Conservation (phyloP, 2,797 vertebrate genomes). For the Brachyrhaphis roseni region DNA sequence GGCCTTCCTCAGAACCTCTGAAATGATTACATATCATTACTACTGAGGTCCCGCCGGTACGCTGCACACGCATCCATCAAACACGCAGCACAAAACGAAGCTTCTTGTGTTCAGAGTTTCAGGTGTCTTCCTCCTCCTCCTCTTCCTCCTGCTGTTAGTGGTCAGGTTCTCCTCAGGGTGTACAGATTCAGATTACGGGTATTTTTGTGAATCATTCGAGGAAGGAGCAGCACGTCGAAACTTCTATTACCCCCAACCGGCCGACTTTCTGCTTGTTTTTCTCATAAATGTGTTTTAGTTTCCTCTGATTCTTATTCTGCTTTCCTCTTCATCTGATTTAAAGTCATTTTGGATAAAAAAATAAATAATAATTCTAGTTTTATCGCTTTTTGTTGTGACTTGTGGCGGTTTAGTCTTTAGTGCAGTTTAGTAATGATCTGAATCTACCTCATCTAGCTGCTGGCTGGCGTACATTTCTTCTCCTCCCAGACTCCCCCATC, state of each 20-base stretch:
- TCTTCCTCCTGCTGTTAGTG: conserved; percentile 60
- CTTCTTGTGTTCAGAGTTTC: conserved; percentile 1
- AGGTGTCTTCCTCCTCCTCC: conserved; percentile 37
- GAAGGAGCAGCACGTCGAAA: conserved; percentile 54
- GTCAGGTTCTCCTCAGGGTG: conserved; percentile 82
- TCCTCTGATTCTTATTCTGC: conserved; percentile 28
- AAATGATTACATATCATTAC: conserved; percentile 30
- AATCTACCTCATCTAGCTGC: conserved; percentile 82
- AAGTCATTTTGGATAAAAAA: conserved; percentile 16
- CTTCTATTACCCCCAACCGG: conserved; percentile 5
- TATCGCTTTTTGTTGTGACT: not conserved
- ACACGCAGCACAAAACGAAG: too few relatives aligned
- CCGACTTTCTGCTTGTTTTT: not conserved
- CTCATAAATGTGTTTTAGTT: conserved; percentile 15
- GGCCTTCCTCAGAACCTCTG: conserved; percentile 74
- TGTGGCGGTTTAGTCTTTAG: conserved; percentile 2
- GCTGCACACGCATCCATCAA: conserved; percentile 33
- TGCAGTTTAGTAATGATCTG: conserved; percentile 36
- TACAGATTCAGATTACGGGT: conserved; percentile 85
- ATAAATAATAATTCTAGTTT: not conserved
- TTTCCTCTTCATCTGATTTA: conserved; percentile 44
- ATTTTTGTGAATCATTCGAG: conserved; percentile 73
- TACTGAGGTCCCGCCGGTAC: conserved; percentile 52
- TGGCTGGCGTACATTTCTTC: conserved; percentile 15
- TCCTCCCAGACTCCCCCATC: conserved; percentile 12